Percentiles rank a stretch among this genome's conserved stretches.
Conservation (phyloP, 2,888 invertebrate genomes). For the Scaptodrosophila latifasciaeformis region DNA sequence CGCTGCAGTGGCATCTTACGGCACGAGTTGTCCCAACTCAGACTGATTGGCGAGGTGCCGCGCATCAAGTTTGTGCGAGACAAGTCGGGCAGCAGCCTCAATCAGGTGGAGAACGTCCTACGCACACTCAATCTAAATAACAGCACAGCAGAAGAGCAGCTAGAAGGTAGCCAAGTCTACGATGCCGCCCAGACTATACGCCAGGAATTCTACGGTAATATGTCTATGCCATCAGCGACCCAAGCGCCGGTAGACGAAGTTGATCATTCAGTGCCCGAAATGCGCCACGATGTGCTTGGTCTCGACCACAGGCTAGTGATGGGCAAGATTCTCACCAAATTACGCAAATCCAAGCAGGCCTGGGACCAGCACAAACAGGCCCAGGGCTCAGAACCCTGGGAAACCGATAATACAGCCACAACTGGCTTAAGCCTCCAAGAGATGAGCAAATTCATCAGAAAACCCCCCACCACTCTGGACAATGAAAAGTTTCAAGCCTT, state of each 20-base stretch:
- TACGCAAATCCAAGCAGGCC: conserved; percentile 77
- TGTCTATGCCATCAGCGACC: conserved; percentile 66
- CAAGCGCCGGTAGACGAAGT: background rate
- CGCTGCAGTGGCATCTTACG: conserved; percentile 79
- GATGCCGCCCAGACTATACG: conserved; percentile 33
- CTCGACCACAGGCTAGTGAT: conserved; percentile 82
- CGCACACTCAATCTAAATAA: conserved; percentile 40
- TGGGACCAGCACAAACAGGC: conserved; percentile 73
- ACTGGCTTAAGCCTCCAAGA: background rate
- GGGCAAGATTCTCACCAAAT: conserved; percentile 76
- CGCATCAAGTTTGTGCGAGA: conserved; percentile 84
- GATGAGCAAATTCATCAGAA: no score
- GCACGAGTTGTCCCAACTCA: conserved; percentile 83
- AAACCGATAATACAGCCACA: conserved; percentile 6
- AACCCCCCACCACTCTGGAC: background rate
- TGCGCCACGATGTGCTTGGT: conserved; percentile 84
- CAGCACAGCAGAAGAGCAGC: no score
- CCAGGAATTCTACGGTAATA: conserved; percentile 41
- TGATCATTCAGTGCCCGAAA: conserved; percentile 77
- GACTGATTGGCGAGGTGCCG: conserved; percentile 86
- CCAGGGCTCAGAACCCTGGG: background rate
- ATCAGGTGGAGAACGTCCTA: conserved; percentile 80
- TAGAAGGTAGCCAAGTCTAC: conserved; percentile 10
- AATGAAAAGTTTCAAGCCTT: conserved; percentile 48
- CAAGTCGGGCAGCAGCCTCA: conserved; percentile 77